Conservation (phyloP, 2,888 invertebrate genomes). For the Hemicrepidius hirtus region DNA sequence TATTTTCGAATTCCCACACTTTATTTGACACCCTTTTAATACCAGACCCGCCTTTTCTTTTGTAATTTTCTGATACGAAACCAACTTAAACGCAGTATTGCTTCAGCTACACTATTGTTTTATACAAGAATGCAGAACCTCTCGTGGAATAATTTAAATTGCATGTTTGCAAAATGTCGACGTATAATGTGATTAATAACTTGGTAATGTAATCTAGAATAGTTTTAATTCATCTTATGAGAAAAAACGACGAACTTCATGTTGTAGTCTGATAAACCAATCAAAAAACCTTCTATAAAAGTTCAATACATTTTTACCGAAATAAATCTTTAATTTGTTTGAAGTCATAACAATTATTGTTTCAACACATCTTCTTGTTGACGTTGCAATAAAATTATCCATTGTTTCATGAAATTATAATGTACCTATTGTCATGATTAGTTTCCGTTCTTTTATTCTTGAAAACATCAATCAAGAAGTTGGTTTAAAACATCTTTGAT, state of each 20-base stretch:
- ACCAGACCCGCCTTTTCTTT: background rate
- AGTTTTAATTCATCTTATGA: constrained; percentile 10
- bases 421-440: background rate
- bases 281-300: background rate
- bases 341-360: background rate
- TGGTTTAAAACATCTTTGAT: background rate
- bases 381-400: background rate
- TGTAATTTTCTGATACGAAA: background rate
- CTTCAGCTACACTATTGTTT: constrained; percentile 19
- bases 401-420: constrained; percentile 8
- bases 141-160: constrained; percentile 24
- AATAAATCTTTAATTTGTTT: background rate
- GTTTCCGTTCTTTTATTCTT: background rate
- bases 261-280: background rate
- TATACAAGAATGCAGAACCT: constrained; percentile 25
- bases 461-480: background rate
- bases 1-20: background rate
- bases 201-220: background rate
- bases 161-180: constrained; percentile 12
- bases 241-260: background rate
- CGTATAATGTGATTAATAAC: constrained; percentile 14
- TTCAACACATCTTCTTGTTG: background rate
- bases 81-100: background rate
- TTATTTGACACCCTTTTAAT: constrained; percentile 1
- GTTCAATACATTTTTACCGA: background rate